Evolutionary conservation across 2,113 vertebrate genomes (phyloP).

Genomic region (Phaethon lepturus): DNA sequence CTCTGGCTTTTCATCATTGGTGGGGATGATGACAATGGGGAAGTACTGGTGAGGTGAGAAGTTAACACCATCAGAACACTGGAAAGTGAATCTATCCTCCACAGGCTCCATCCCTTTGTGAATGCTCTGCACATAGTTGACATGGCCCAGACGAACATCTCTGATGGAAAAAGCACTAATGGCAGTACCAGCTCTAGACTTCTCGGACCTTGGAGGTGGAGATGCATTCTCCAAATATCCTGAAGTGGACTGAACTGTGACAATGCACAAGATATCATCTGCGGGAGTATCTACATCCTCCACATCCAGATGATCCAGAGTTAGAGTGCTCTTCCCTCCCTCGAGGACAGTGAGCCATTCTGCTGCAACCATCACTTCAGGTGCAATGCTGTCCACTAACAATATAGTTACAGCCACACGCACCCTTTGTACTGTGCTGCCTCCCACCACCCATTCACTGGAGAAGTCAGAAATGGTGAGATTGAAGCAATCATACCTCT

Average conservation of each 20-base stretch:
- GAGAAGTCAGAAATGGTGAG: constrained; percentile 62
- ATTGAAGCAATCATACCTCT: constrained; percentile 63
- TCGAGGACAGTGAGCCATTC: constrained; percentile 78
- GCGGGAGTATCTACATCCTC: constrained; percentile 65
- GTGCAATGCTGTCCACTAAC: constrained; percentile 73
- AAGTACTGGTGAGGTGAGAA: constrained; percentile 68
- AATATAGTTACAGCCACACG: constrained; percentile 65
- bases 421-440: constrained; percentile 52
- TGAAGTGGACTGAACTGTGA: constrained; percentile 64
- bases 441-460: constrained; percentile 41
- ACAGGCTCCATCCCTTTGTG: constrained; percentile 67
- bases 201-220: constrained; percentile 67
- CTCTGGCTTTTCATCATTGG: constrained; percentile 71
- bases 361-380: constrained; percentile 74
- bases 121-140: constrained; percentile 76
- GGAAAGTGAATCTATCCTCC: constrained; percentile 69
- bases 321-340: constrained; percentile 83
- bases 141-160: constrained; percentile 41
- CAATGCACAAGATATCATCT: constrained; percentile 70
- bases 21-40: constrained; percentile 65
- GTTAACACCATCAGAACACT: constrained; percentile 72
- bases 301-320: constrained; percentile 44
- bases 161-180: constrained; percentile 74
- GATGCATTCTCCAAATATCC: constrained; percentile 76
- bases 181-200: constrained; percentile 51